Percentiles rank a stretch among this genome's conserved stretches.
Conservation (phyloP, 2,888 invertebrate genomes). For the Drosophila leonis region DNA sequence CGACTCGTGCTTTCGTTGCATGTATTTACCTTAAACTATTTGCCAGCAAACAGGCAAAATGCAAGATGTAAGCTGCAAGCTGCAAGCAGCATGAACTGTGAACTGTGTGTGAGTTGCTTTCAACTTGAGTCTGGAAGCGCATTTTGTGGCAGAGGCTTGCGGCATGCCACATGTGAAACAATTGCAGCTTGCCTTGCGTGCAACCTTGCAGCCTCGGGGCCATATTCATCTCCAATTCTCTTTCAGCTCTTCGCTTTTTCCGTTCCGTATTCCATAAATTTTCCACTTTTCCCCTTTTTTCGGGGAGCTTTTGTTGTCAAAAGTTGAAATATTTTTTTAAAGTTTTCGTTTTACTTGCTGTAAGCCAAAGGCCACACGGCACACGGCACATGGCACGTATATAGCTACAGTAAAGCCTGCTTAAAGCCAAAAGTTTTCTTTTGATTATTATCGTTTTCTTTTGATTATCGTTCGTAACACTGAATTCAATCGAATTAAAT, state of each 20-base stretch:
- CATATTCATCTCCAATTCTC: slow-evolving; percentile 12
- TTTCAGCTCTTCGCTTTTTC: slow-evolving; percentile 10
- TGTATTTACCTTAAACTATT: slow-evolving; percentile 13
- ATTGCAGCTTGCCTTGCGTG: slow-evolving; percentile 12
- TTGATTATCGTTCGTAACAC: background rate
- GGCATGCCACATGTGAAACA: slow-evolving; percentile 21
- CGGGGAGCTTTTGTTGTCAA: slow-evolving; percentile 29
- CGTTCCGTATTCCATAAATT: slow-evolving; percentile 19
- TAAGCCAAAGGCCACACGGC: slow-evolving; percentile 14
- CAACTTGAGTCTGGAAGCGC: background rate
- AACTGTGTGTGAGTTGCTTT: slow-evolving; percentile 5
- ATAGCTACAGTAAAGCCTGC: slow-evolving; percentile 3
- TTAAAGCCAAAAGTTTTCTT: background rate
- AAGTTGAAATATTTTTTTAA: slow-evolving; percentile 23
- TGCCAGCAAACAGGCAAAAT: background rate
- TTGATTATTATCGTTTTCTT: background rate
- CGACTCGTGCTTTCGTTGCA: background rate
- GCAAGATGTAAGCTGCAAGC: background rate
- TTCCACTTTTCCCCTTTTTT: slow-evolving; percentile 8
- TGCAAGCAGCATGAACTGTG: background rate
- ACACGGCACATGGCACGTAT: background rate
- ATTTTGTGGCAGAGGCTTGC: slow-evolving; percentile 13
- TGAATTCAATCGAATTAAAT: no score
- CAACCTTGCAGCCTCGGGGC: slow-evolving; percentile 1
- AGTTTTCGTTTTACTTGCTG: slow-evolving; percentile 7